Evolutionary conservation across 2,113 vertebrate species (phyloP), one percentile per base, ranked within the genome.

Genomic region (Leptodactylus fuscus): DNA sequence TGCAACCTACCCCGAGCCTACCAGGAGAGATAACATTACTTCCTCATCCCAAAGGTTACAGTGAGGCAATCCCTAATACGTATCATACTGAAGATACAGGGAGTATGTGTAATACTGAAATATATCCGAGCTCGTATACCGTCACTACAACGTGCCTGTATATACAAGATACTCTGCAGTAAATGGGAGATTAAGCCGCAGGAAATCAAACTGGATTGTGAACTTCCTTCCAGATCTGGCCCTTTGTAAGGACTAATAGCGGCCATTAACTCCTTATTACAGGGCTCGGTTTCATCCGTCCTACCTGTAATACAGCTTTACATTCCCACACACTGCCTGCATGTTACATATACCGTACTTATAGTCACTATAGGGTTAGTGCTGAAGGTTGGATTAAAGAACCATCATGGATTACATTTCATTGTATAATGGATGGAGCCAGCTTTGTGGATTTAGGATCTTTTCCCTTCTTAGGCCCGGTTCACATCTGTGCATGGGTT

Each of bases 121-220:
- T n/a, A n/a, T n/a, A n/a, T n/a, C n/a, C n/a, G n/a, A n/a, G n/a
- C n/a, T 44, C 41, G 41, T 44, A 9, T 44, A 9, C 41, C 41
- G 41, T 5, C 9, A 44, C 41, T 44, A 44, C 41, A 44, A 44
- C n/a, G n/a, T n/a, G n/a, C n/a, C 65, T 69, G 18, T 1, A 22
- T 22, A 20, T 15, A 67, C 12, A 69, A 38, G 34, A 69, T 38
- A 10, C 32, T 69, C 32, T 0, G 34, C 20, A 20, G 65, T 36
- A 69, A 38, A 69, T 4, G 18, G 16, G 2, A 69, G 44, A 44
- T 16, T 48, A 75, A 36, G 18, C 65, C 38, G 32, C 65, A 36
- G 65, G 34, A 69, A 69, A 69, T 69, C 65, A 38, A 34, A 69
- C 65, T 38, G 34, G 32, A 20, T 69, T 69, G 65, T 69, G 65